Conservation (phyloP, 2,797 vertebrate species). For the Parambassis ranga region DNA sequence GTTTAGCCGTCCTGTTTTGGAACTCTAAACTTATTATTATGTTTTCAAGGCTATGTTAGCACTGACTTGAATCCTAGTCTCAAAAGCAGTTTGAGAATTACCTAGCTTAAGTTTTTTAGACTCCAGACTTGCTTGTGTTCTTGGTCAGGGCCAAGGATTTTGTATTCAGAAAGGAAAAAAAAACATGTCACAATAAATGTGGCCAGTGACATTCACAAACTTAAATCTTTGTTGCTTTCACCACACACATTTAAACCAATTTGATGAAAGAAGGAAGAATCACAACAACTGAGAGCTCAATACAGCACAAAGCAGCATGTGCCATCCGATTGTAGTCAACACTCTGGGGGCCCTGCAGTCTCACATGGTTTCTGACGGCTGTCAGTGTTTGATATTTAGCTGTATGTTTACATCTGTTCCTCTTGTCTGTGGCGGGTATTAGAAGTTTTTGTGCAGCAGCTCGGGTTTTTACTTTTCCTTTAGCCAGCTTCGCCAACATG, state of each 20-base stretch:
- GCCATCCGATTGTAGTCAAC: constrained; percentile 43
- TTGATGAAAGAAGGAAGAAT: constrained; percentile 33
- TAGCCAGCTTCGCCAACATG: constrained; percentile 26
- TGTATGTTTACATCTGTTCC: constrained; percentile 61
- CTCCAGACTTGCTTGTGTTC: constrained; percentile 21
- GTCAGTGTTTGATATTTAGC: constrained; percentile 64
- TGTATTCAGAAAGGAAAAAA: constrained; percentile 1
- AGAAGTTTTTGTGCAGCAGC: constrained; percentile 40
- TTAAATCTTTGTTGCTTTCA: constrained; percentile 7
- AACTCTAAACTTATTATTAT: constrained; percentile 72
- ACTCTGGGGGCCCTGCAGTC: constrained; percentile 39
- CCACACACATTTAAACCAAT: constrained; percentile 1
- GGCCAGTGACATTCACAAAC: constrained; percentile 24
- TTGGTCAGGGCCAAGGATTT: constrained; percentile 1
- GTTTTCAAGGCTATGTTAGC: constrained; percentile 72
- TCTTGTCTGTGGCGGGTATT: constrained; percentile 46
- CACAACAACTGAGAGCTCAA: constrained; percentile 19
- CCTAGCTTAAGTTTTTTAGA: constrained; percentile 33
- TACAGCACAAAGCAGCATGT: constrained; percentile 24
- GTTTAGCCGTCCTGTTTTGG: constrained; percentile 60
- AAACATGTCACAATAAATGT: constrained; percentile 24
- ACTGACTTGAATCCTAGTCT: constrained; percentile 51
- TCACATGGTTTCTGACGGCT: constrained; percentile 53
- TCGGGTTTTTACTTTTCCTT: constrained; percentile 45
- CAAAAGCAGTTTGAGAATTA: constrained; percentile 71